Evolutionary conservation across 2,797 vertebrate species (phyloP), one percentile per base, ranked within the genome.

Genomic region (Sebastes minor): DNA sequence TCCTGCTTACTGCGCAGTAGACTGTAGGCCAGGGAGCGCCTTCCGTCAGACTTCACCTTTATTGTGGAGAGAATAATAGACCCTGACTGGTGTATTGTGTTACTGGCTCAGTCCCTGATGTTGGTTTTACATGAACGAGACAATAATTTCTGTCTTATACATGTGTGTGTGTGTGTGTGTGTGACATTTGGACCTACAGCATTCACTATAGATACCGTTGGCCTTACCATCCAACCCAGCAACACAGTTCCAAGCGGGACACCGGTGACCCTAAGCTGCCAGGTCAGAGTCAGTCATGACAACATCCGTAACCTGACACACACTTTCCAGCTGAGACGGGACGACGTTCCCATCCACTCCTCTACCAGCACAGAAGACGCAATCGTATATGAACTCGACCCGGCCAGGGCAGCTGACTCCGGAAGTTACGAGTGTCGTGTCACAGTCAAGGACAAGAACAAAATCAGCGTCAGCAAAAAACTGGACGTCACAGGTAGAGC

Each of bases 391-490:
- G 56, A 12, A 2, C 89, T 96, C 6, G 3, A 20, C 46, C 85
- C 91, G 0, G 94, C 94, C 80, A 86, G 94, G 32, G 94, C 91
- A 0, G 91, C 86, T 0, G 90, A 95, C 88, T 93, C 95, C 0
- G 96, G 95, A 1, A 81, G 1, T 28, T 96, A 95, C 18, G 80
- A 86, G 20, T 96, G 96, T 72, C 55, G 16, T 11, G 92, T 96
- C 76, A 83, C 25, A 4, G 91, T 96, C n/a, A 69, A 76, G 52
- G 66, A 83, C 10, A 96, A 92, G 80, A 71, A 20, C n/a, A 92
- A 18, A 79, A 0, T 0, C n/a, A 95, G 93, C 74, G 0, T 1
- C 11, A 5, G 0, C 25, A 42, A 75, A 61, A 81, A 1, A 18
- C 88, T 96, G 3, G 42, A 56, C 0, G 80, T 96, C 66, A 90